A percentile compares a stretch with the other conserved stretches of the same genome.
Evolutionary conservation across 2,113 vertebrate genomes (phyloP).

Genomic region (Limanda limanda): DNA sequence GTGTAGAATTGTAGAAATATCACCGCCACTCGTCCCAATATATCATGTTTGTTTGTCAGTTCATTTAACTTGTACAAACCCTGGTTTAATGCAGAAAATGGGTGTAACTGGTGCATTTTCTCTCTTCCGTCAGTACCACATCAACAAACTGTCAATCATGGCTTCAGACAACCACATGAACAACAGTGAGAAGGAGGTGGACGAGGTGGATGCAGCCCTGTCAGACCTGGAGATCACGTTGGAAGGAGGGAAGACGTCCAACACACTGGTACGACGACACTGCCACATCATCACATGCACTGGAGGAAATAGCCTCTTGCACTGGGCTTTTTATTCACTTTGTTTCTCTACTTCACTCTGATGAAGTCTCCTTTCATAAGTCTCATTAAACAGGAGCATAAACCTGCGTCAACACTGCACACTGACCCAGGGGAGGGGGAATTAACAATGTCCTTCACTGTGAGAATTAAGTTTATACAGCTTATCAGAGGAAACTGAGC

Average conservation of each 20-base stretch:
- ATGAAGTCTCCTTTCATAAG: background rate
- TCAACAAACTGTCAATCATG: constrained; percentile 99
- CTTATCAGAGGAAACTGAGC: constrained; percentile 55
- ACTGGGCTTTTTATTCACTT: background rate
- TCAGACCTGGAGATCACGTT: constrained; percentile 97
- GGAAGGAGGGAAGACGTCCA: constrained; percentile 97
- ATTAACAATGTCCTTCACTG: constrained; percentile 7
- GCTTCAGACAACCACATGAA: constrained; percentile 98
- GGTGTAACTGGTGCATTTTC: constrained; percentile 2
- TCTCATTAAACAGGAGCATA: background rate
- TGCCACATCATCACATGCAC: background rate
- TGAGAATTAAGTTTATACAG: constrained; percentile 40
- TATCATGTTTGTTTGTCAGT: too few species aligned
- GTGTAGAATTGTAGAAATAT: too few species aligned
- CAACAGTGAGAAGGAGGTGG: constrained; percentile 99
- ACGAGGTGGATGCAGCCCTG: constrained; percentile 97
- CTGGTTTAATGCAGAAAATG: background rate
- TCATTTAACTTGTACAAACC: too few species aligned
- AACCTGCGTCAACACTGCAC: background rate
- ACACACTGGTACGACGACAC: constrained; percentile 87
- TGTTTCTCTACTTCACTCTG: background rate
- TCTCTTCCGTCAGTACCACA: constrained; percentile 89
- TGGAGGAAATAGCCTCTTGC: background rate
- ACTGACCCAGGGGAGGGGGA: background rate
- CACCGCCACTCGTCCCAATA: too few species aligned